Evolutionary conservation across 2,797 vertebrate species (phyloP).

Genomic region (Numenius phaeopus): DNA sequence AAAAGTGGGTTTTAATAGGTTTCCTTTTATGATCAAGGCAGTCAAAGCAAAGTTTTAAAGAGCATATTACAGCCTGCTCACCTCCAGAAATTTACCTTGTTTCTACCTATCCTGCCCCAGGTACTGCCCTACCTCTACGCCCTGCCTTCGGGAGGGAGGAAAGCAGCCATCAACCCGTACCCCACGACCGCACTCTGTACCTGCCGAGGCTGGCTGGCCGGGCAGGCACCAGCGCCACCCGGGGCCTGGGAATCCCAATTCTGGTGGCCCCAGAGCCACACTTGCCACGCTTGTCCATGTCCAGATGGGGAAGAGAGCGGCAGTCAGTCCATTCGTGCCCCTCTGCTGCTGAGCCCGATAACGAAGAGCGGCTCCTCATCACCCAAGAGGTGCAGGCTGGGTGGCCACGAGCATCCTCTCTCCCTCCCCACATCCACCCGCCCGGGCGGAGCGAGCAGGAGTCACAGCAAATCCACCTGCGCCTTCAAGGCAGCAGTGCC

Average conservation of each 20-base stretch:
- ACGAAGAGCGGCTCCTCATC: fast-evolving
- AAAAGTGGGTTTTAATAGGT: neutral
- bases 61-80: fast-evolving
- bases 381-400: neutral
- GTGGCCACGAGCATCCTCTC: neutral
- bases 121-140: neutral
- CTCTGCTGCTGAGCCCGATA: neutral
- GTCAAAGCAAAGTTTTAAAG: neutral
- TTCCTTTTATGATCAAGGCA: neutral
- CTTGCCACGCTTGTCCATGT: conserved; percentile 22
- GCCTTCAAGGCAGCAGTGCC: neutral
- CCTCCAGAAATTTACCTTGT: neutral
- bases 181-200: neutral
- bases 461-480: fast-evolving
- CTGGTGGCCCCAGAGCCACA: neutral
- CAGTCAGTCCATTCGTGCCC: neutral
- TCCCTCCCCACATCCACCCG: neutral
- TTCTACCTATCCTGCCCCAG: neutral
- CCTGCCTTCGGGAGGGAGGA: fast-evolving
- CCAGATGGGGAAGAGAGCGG: neutral
- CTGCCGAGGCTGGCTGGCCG: neutral
- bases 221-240: neutral
- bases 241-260: neutral
- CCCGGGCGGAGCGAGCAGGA: neutral
- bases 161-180: fast-evolving